These are phyloP conservation scores for Bombus affinis DNA, from an alignment of 1,140 invertebrate species.

Conservation along the genomic window DNA sequence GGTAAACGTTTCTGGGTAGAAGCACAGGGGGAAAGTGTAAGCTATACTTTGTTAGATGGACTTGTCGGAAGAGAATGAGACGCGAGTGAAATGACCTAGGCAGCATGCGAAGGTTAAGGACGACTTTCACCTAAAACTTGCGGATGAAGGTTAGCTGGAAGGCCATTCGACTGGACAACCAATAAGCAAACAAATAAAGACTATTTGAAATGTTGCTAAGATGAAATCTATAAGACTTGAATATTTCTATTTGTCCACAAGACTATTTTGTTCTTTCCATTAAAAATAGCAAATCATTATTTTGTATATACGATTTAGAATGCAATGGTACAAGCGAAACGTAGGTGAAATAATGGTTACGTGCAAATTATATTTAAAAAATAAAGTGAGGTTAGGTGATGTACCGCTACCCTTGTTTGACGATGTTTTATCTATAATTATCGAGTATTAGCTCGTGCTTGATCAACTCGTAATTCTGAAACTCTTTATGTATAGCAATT, in stretches of 20 bases:
- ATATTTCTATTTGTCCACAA: too few relatives aligned
- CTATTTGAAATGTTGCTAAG: neutral
- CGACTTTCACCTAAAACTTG: constrained; percentile 48
- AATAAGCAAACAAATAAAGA: neutral
- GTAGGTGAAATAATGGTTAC: too few relatives aligned
- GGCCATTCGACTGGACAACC: neutral
- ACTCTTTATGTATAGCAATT: too few relatives aligned
- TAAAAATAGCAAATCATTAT: neutral
- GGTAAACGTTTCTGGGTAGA: constrained; percentile 29
- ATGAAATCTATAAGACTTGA: neutral
- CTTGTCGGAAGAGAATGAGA: constrained; percentile 41
- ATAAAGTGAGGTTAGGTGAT: neutral
- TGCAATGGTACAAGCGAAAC: too few relatives aligned
- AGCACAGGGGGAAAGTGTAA: constrained; percentile 20
- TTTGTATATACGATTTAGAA: neutral
- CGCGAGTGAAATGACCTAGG: constrained; percentile 43
- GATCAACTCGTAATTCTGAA: neutral
- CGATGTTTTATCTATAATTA: neutral
- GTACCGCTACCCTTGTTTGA: neutral
- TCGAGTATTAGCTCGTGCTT: neutral
- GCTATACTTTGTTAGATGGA: constrained; percentile 20
- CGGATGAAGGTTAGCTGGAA: constrained; percentile 21
- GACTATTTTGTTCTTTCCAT: neutral
- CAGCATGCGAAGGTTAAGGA: constrained; percentile 45
- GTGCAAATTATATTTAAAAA: neutral